These are phyloP conservation scores for Mixornis gularis DNA, from an alignment of 2,113 vertebrate species.

Conservation along the genomic window DNA sequence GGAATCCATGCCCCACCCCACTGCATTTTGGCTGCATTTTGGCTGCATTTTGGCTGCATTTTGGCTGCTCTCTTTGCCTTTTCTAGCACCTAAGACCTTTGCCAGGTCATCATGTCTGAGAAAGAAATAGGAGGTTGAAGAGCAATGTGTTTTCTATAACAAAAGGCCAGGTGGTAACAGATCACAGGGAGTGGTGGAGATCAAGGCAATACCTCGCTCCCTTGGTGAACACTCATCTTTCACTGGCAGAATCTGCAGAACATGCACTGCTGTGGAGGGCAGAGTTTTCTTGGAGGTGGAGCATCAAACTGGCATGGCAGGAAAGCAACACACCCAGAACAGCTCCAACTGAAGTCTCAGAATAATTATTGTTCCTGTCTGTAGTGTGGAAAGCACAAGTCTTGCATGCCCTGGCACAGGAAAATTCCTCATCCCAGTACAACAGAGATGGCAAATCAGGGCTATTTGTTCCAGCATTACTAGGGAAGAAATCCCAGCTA, in stretches of 20 bases:
- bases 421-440: background rate
- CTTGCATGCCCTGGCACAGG: background rate
- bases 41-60: background rate
- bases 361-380: background rate
- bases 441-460: background rate
- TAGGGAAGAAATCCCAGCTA: background rate
- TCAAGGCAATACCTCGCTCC: background rate
- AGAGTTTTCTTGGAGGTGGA: background rate
- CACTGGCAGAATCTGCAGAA: background rate
- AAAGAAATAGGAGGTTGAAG: background rate
- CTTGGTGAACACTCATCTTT: background rate
- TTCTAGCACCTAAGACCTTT: background rate
- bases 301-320: background rate
- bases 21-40: background rate
- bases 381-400: background rate
- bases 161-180: background rate
- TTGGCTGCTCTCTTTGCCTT: background rate
- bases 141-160: background rate
- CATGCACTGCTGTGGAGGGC: background rate
- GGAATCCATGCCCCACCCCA: background rate
- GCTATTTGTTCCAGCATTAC: background rate
- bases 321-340: background rate
- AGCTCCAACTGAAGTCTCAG: background rate
- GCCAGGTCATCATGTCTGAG: background rate
- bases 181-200: background rate